A percentile compares a stretch with the other conserved stretches of the same genome.
Conservation (phyloP, 2,797 vertebrate species). For the Neostethus bicornis region DNA sequence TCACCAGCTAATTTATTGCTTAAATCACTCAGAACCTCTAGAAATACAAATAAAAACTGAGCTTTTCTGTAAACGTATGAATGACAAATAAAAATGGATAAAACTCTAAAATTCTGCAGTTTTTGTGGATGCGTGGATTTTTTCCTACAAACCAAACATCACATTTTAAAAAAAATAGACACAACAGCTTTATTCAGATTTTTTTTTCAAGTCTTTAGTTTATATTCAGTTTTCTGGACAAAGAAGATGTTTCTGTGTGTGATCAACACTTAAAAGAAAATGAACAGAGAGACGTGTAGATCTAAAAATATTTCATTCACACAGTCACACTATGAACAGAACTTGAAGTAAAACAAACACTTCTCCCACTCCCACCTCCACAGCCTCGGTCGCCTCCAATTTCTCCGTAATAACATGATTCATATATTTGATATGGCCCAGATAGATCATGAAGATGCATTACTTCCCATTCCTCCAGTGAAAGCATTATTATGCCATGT, state of each 20-base stretch:
- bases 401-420: slow-evolving; percentile 58
- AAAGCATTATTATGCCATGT: slow-evolving; percentile 58
- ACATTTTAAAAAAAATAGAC: neutral
- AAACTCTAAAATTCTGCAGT: too few species aligned
- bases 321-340: slow-evolving; percentile 8
- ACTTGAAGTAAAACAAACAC: slow-evolving; percentile 9
- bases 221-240: neutral
- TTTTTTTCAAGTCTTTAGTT: neutral
- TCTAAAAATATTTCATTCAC: neutral
- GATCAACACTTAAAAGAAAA: neutral
- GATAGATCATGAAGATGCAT: slow-evolving; percentile 66
- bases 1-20: too few species aligned
- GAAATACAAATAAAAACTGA: too few species aligned
- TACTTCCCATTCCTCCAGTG: slow-evolving; percentile 58
- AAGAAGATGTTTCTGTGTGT: neutral
- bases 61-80: too few species aligned
- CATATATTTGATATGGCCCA: slow-evolving; percentile 61
- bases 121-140: neutral
- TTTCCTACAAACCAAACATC: too few species aligned
- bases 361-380: neutral
- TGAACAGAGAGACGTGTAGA: neutral
- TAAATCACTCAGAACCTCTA: too few species aligned
- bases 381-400: slow-evolving; percentile 16
- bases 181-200: neutral
- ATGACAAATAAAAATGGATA: too few species aligned